phyloP scores from a whole-genome alignment of 2,797 vertebrate genomes.

The Sebastolobus alascanus region DNA sequence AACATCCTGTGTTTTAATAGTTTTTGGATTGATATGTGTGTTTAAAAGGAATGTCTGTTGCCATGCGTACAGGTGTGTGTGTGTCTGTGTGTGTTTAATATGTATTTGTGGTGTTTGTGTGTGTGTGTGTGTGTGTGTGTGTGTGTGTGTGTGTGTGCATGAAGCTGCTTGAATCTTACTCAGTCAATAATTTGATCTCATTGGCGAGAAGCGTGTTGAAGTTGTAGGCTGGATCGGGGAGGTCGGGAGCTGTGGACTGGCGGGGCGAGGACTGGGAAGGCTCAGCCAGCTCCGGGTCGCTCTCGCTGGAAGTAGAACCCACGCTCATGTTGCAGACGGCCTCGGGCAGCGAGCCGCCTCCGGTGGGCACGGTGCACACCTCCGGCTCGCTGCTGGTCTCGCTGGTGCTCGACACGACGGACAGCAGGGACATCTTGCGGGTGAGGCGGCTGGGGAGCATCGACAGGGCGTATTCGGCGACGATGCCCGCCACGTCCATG shows the following conservation, averaged over 20 bases:
- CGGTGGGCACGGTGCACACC: conserved; percentile 76
- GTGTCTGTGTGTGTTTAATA: conserved; percentile 32
- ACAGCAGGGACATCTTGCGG: conserved; percentile 91
- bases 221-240: conserved; percentile 87
- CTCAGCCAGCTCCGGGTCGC: conserved; percentile 90
- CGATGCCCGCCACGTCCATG: conserved; percentile 91
- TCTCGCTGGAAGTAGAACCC: conserved; percentile 92
- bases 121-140: conserved; percentile 37
- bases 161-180: conserved; percentile 83
- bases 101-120: conserved; percentile 52
- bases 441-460: conserved; percentile 89
- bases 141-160: conserved; percentile 63
- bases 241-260: conserved; percentile 73
- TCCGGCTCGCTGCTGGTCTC: conserved; percentile 91
- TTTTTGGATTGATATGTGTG: conserved; percentile 62
- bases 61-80: conserved; percentile 48
- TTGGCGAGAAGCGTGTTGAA: conserved; percentile 91
- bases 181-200: conserved; percentile 92
- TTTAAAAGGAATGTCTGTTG: conserved; percentile 67
- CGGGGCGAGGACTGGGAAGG: conserved; percentile 76
- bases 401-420: conserved; percentile 88
- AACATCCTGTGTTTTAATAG: conserved; percentile 28
- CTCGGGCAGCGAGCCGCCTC: conserved; percentile 83
- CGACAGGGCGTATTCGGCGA: conserved; percentile 92
- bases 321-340: conserved; percentile 88